A percentile compares a stretch with the other conserved stretches of the same genome.
phyloP scores from a whole-genome alignment of 2,888 invertebrate species.

The Penaeus monodon region DNA sequence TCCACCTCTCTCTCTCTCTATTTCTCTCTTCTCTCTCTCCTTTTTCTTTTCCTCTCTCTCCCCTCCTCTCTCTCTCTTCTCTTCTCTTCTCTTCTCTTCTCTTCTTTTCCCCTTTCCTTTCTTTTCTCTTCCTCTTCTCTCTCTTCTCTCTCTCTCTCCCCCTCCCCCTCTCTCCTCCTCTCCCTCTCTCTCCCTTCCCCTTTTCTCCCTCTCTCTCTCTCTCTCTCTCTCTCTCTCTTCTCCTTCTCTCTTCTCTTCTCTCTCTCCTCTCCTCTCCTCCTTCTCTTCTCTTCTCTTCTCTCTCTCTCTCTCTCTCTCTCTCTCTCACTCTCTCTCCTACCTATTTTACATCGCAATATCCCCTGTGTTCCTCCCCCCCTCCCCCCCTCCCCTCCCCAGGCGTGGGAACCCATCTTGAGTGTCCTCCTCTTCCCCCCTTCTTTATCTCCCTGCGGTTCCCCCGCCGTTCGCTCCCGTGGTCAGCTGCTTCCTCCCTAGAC shows the following conservation, averaged over 20 bases:
- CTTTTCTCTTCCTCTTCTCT: neutral
- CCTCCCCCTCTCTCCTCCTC: neutral
- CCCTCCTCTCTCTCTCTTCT: neutral
- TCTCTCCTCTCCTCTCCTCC: neutral
- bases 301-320: neutral
- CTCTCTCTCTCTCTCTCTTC: neutral
- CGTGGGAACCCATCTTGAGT: no score
- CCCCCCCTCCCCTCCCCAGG: no score
- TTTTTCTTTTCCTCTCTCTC: neutral
- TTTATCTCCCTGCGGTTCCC: no score
- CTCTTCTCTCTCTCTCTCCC: no score
- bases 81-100: neutral
- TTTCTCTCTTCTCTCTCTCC: no score
- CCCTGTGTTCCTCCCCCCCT: neutral
- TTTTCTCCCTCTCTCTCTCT: accelerated
- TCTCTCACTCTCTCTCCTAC: no score
- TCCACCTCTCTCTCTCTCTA: no score
- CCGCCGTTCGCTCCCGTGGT: no score
- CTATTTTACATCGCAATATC: constrained; percentile 5
- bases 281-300: neutral
- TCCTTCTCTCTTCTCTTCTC: no score
- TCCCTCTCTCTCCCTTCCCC: no score
- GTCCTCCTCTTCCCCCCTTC: no score
- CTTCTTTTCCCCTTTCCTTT: neutral
- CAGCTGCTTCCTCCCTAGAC: no score